Evolutionary conservation across 2,888 invertebrate genomes (phyloP), one percentile per base, ranked within the genome.

Genomic region (Monochamus alternatus): DNA sequence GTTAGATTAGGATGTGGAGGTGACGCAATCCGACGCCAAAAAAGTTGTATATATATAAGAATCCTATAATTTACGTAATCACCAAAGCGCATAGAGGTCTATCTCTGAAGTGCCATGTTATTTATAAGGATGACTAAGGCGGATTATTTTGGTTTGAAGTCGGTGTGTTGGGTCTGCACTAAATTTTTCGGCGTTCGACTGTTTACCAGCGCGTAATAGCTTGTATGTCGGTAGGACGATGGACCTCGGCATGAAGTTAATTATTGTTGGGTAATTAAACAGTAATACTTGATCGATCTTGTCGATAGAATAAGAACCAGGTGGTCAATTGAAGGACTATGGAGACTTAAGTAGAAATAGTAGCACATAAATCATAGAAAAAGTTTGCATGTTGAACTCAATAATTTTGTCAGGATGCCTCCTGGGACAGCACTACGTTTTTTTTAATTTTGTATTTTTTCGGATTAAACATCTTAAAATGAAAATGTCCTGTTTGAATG

Each of bases 101-200:
- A 74, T 70, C 65, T 65, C 65, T 65, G 65, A 70, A 69, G 67
- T 71, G 74, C 72, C 70, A 68, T 47, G 74, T 72, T 74, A 77
- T 77, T 77, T 74, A 77, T 77, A 72, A 77, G 72, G 58, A 74
- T 77, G 77, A 68, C 68, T 68, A 68, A 68, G 14, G 12, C 38
- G 1, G 32, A 58, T 30, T 55, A 22, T 68, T 68, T 59, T 38
- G 68, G 51, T 66, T 8, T 4, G 32, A n/a, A 52, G 66, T n/a
- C 66, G n/a, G 47, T 55, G 66, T 66, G 66, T 66, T 66, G 52
- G 31, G 30, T 55, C 9, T 58, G 14, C 44, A 38, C 22, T 59
- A 14, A 43, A 38, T 51, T 68, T 64, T 47, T 64, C 10, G 14
- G 31, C 47, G 5, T n/a, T 5, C 55, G 55, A 14, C 22, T 55